These are phyloP conservation scores for Apis florea DNA, from an alignment of 1,140 invertebrate species.

Conservation along the genomic window DNA sequence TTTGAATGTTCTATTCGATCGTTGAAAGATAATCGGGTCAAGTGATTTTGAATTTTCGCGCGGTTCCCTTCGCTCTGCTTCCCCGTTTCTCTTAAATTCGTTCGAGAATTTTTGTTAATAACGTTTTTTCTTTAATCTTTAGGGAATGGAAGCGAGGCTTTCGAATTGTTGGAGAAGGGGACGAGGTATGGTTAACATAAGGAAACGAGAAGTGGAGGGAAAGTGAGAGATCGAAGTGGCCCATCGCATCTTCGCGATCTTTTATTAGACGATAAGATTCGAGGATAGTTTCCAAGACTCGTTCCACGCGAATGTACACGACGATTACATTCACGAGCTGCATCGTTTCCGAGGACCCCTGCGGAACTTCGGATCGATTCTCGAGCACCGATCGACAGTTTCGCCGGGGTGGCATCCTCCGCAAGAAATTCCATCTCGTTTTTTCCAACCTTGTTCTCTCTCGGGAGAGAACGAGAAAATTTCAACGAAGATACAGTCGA, in stretches of 20 bases:
- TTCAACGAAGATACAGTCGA: background rate
- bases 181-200: background rate
- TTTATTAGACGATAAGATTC: background rate
- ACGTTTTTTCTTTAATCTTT: no score
- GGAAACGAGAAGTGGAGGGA: background rate
- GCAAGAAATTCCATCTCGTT: background rate
- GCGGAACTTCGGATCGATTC: background rate
- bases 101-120: conserved; percentile 26
- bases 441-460: background rate
- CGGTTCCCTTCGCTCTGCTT: background rate
- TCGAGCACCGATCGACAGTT: conserved; percentile 3
- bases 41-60: conserved; percentile 13
- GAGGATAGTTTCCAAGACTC: background rate
- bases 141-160: no score
- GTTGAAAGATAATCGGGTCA: background rate
- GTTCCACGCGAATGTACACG: background rate
- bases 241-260: background rate
- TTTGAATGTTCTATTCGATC: conserved; percentile 29
- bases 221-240: background rate
- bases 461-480: background rate
- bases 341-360: background rate
- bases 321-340: conserved; percentile 2
- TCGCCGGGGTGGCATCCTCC: background rate
- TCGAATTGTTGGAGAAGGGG: no score
- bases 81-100: conserved; percentile 15